phyloP scores from a whole-genome alignment of 2,113 vertebrate species.

The Pedionomus torquatus region DNA sequence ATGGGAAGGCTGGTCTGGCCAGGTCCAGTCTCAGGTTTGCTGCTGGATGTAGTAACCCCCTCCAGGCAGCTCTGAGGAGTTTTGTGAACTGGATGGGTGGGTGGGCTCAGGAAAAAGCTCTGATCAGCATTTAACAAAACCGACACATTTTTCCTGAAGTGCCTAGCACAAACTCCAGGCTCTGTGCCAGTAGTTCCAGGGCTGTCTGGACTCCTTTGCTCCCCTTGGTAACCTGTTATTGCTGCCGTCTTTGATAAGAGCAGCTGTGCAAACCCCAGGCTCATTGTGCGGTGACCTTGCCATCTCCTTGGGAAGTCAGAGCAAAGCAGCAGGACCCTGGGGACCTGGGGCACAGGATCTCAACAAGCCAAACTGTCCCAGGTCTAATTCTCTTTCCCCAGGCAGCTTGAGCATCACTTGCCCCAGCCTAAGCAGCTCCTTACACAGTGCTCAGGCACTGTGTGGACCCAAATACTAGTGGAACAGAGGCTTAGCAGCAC shows the following conservation, averaged over 20 bases:
- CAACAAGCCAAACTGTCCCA: neutral
- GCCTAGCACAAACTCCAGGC: neutral
- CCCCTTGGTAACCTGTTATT: neutral
- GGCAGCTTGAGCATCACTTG: fast-evolving
- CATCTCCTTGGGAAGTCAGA: constrained; percentile 10
- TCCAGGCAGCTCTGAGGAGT: neutral
- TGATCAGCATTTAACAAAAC: neutral
- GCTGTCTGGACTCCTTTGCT: neutral
- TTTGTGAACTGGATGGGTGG: neutral
- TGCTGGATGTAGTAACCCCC: neutral
- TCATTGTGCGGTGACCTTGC: neutral
- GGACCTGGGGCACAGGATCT: neutral
- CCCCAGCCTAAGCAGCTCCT: neutral
- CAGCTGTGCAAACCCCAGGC: neutral
- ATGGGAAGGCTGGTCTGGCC: neutral
- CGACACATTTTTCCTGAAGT: neutral
- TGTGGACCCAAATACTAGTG: neutral
- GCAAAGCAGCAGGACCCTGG: neutral
- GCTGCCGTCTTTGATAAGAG: neutral
- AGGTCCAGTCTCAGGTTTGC: neutral
- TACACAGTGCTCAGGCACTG: neutral
- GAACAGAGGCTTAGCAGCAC: neutral
- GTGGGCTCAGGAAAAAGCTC: neutral
- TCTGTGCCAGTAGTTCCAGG: neutral
- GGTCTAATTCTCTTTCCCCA: neutral